phyloP scores from a whole-genome alignment of 2,888 invertebrate species.

The Scaptomyza flava region DNA sequence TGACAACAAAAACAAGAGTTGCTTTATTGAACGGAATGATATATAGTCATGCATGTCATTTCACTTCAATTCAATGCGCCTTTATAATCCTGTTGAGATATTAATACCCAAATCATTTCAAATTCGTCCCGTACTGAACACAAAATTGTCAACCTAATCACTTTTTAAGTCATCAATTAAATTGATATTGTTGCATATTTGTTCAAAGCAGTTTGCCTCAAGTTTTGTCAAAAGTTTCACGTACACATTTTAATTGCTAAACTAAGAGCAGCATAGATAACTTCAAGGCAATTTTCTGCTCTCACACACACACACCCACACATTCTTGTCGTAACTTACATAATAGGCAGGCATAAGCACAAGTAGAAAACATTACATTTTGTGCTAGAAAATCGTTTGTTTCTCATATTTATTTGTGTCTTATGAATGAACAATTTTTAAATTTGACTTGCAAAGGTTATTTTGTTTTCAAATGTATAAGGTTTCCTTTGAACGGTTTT shows the following conservation, averaged over 20 bases:
- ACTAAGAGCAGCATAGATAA: neutral
- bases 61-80: neutral
- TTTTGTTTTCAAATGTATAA: too few species aligned
- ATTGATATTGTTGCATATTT: neutral
- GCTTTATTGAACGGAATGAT: neutral
- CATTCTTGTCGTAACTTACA: neutral
- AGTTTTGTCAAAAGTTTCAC: neutral
- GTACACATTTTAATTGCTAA: constrained; percentile 1
- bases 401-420: too few species aligned
- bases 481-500: too few species aligned
- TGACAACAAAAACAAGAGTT: neutral
- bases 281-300: neutral
- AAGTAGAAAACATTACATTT: too few species aligned
- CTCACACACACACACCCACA: neutral
- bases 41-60: neutral
- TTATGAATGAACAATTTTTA: too few species aligned
- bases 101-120: neutral
- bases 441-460: too few species aligned
- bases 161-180: neutral
- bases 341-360: neutral
- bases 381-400: too few species aligned
- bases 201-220: too few species aligned
- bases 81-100: neutral
- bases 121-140: neutral
- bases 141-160: neutral